Base-by-base conservation (phyloP, 2,888 invertebrate genomes). In the Pelosia muscerda region DNA sequence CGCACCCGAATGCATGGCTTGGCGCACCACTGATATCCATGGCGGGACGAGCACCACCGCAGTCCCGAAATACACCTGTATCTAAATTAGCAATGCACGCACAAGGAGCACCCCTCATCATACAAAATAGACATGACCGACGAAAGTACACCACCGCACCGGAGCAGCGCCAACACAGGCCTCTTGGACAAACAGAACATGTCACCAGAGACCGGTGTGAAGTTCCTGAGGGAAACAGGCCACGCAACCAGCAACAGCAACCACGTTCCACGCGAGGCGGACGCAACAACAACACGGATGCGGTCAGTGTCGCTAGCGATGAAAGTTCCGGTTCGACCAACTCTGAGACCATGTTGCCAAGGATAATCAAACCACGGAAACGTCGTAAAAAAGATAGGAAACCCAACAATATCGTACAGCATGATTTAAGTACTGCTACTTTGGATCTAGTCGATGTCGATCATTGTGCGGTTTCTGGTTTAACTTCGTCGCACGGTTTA, bases 351-450 rank as follows among this genome's bases (percentile, higher is more conserved):
- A 97, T 97, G 92, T 93, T 98, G 85, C 98, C 98, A 76, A 96
- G 98, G 81, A 98, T 98, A 76, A 98, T 98, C 84, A 98, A 98
- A 90, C 98, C 98, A 9, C 95, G 98, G 63, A 98, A 98, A 88
- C 96, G 98, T 64, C 96, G 98, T 87, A 98, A 98, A 96, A 98
- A 98, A 92, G 98, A 98, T 88, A 95, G 98, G 79, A 97, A 98
- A 91, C 97, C 97, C 49, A 94, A 95, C 77, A 95, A 94, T 81
- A 95, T 95, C 67, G 87, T 87, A 81, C 88, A 93, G 75, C 95
- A 95, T 76, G 95, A 95, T 81, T 88, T 94, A 85, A 84, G 92
- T 68, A 82, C 90, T 69, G 85, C 84, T 73, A 82, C 83, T 76
- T 86, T 95, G 82, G 95, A 94, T 81, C 88, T 94, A 59, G 90